Evolutionary conservation across 2,797 vertebrate species (phyloP).

Genomic region (Tachyglossus aculeatus): DNA sequence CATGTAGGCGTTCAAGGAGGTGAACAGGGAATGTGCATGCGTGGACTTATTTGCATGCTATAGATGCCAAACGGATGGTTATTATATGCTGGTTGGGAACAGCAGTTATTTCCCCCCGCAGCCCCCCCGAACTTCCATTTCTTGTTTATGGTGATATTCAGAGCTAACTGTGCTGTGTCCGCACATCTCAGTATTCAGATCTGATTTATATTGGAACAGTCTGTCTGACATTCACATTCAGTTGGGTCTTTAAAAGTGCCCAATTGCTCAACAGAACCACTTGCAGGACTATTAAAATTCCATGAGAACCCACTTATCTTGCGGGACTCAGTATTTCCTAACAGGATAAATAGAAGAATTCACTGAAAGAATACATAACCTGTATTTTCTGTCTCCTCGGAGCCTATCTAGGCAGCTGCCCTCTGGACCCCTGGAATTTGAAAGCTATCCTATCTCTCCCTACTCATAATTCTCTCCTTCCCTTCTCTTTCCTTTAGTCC

Average conservation of each 20-base stretch:
- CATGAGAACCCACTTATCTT: constrained; percentile 68
- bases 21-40: no score
- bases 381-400: constrained; percentile 67
- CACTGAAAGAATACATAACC: constrained; percentile 63
- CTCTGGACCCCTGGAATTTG: constrained; percentile 64
- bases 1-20: no score
- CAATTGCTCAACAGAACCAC: constrained; percentile 41
- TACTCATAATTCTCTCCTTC: constrained; percentile 67
- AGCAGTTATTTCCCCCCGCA: no score
- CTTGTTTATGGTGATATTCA: not conserved
- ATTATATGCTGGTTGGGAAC: no score
- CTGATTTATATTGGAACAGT: constrained; percentile 54
- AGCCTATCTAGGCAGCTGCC: constrained; percentile 59
- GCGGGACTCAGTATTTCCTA: constrained; percentile 61
- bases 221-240: constrained; percentile 52
- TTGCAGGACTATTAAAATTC: constrained; percentile 63
- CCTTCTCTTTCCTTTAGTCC: no score
- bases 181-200: constrained; percentile 30
- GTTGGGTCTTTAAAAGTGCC: constrained; percentile 53
- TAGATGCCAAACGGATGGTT: no score
- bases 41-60: no score
- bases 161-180: constrained; percentile 25
- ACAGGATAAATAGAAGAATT: constrained; percentile 66
- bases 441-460: constrained; percentile 62
- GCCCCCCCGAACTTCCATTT: no score